Evolutionary conservation across 1,140 invertebrate species (phyloP).

Genomic region (Penaeus indicus): DNA sequence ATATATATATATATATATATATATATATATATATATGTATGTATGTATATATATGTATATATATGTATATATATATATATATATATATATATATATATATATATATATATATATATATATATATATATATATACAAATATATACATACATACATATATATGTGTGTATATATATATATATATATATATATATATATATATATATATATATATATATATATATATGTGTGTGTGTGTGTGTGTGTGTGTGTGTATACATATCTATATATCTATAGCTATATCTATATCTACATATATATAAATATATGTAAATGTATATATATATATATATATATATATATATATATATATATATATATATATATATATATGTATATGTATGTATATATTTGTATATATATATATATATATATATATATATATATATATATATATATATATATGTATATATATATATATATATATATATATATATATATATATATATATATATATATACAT

Average conservation of each 20-base stretch:
- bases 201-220: neutral
- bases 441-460: neutral
- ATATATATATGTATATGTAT: neutral
- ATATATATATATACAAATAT: neutral
- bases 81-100: neutral
- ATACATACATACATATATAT: neutral
- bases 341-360: neutral
- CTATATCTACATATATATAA: neutral
- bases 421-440: neutral
- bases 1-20: neutral
- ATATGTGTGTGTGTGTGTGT: neutral
- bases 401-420: conserved; percentile 6
- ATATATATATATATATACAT: conserved; percentile 29
- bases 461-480: conserved; percentile 16
- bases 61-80: neutral
- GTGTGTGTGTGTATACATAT: neutral
- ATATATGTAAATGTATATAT: neutral
- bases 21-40: neutral
- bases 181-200: neutral
- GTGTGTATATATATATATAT: neutral
- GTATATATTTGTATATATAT: neutral
- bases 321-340: neutral
- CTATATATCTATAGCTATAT: neutral
- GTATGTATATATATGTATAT: too few species aligned
- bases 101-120: neutral